Evolutionary conservation across 35 echinoderm and acorn worm genomes (phyloP), one percentile per base, ranked within the genome.

Genomic region (Ophiothrix spiculata): DNA sequence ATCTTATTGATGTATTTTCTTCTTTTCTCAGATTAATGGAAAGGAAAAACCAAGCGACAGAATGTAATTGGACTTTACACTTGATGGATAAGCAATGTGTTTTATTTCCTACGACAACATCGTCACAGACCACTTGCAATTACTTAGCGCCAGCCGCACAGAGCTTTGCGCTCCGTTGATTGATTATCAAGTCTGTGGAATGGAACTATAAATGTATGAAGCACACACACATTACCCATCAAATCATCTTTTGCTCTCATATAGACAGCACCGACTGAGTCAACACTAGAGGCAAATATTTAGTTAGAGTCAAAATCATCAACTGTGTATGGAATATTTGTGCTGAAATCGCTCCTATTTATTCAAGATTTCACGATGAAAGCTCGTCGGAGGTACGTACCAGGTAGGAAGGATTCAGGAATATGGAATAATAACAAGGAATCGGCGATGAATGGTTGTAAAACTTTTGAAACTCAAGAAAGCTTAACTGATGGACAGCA

Each of bases 11-110:
- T n/a, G n/a, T 69, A 69, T 25, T 69, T 21, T 11, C 1, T 69
- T 12, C 29, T 69, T n/a, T 69, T n/a, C 29, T 1, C 60, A 69
- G 60, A 69, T 69, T 15, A 15, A 69, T 69, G 17, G 60, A n/a
- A 15, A 69, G 60, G 60, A 69, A 69, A 69, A 69, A 69, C 60
- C 23, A 69, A 12, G 60, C 60, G 60, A 69, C 60, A 69, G 60
- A 15, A 69, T 69, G 60, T 69, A 69, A 69, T 69, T 69, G 60
- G 60, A 15, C 3, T 69, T 69, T 28, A 69, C 60, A 69, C 60
- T 69, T 69, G 60, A 69, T 69, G 60, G 60, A 69, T 69, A 25
- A 69, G 3, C 60, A 69, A 69, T 69, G 60, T 28, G n/a, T 69
- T 10, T 69, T 69, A 69, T 69, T 69, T 69, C 60, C 60, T 69